Base-by-base conservation (phyloP, 2,797 vertebrate genomes). In the Tympanoctomys barrerae region DNA sequence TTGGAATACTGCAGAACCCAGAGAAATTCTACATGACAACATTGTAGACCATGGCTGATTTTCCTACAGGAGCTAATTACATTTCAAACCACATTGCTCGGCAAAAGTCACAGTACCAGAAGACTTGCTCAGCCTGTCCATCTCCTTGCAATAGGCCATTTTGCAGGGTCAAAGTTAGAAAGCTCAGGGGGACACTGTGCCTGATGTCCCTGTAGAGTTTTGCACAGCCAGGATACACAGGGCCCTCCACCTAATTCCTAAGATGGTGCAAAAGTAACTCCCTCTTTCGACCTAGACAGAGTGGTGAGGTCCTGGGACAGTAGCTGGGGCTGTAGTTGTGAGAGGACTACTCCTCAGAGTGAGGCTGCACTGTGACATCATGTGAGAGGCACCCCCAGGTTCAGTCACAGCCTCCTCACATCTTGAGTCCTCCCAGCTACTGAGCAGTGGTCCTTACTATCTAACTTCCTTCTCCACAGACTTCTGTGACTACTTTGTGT, bases 191-290 rank as follows among this genome's bases (percentile, higher is more conserved):
- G 1, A 46, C 57, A 57, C 31, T 2, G 31, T 42, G 26, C 9
- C 33, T 36, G 57, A 54, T 52, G 13, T 12, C 16, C 16, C 10
- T 4, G 0, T 11, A 61, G 21, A 33, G 24, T 33, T 64, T 59
- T 42, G 6, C 36, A 61, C 0, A 2, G 1, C 0, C 2, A 24
- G 4, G 7, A 0, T 14, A 19, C 1, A 7, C 5, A 3, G 33
- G 28, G 36, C 73, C 36, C 31, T 14, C 22, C 21, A n/a, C 36
- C 31, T 49, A 16, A 33, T 66, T 82, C 31, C 9, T 49, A 49
- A 49, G 49, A 49, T 9, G 73, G 12, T 4, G 2, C 61, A 52
- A 2, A 31, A 14, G n/a, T 7, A 1, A 49, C 33, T 14, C 77
- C 59, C 22, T 22, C 70, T 59, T 57, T 57, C 1, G 10, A 13